Conservation (phyloP, 2,888 invertebrate species). For the Leptogaster cylindrica region DNA sequence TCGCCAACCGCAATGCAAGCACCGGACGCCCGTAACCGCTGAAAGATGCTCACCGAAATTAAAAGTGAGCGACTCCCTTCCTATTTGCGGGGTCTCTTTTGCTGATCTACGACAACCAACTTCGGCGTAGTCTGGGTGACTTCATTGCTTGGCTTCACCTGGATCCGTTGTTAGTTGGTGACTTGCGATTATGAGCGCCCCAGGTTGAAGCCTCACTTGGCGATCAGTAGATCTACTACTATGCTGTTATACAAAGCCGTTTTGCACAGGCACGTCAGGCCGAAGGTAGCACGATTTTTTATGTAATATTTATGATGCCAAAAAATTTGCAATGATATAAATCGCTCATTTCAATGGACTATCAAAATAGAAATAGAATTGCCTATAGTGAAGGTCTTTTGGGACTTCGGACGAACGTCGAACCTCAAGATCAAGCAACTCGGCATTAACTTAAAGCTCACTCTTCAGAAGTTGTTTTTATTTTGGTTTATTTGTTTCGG, state of each 20-base stretch:
- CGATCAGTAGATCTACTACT: constrained; percentile 5
- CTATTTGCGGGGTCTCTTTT: background rate
- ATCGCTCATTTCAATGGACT: background rate
- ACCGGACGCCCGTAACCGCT: background rate
- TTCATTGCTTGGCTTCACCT: constrained; percentile 1
- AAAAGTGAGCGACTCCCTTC: constrained; percentile 31
- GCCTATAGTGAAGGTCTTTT: constrained; percentile 21
- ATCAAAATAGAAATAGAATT: background rate
- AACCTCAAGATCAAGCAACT: constrained; percentile 1
- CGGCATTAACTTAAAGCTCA: background rate
- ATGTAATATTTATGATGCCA: too few relatives aligned
- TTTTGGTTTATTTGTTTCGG: constrained; percentile 11
- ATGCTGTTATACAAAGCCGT: background rate
- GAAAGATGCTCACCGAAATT: constrained; percentile 34
- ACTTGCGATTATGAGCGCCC: background rate
- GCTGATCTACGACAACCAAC: constrained; percentile 22
- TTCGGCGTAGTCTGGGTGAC: background rate
- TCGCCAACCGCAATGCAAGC: background rate
- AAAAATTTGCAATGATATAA: constrained; percentile 9
- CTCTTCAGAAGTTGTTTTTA: background rate
- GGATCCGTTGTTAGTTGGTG: background rate
- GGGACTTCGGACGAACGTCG: background rate
- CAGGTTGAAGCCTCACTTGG: background rate
- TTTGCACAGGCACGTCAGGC: background rate
- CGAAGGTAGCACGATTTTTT: constrained; percentile 28